Percentiles rank a stretch among this genome's conserved stretches.
Evolutionary conservation across 2,888 invertebrate species (phyloP).

Genomic region (Punctoribates punctum): DNA sequence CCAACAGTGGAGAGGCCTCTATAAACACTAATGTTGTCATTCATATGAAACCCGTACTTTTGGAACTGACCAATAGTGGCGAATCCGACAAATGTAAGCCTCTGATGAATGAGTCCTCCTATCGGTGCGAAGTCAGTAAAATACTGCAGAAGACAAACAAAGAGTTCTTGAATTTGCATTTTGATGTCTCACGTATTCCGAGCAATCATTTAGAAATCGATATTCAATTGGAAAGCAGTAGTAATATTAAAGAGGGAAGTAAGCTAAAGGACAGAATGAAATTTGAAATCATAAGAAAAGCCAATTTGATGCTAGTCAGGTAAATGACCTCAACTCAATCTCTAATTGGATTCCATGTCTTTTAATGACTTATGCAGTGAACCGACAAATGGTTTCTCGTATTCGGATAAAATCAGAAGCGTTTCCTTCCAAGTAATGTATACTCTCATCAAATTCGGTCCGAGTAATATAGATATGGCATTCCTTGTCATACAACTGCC

Average conservation of each 20-base stretch:
- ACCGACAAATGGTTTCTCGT: too few species aligned
- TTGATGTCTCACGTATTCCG: background rate
- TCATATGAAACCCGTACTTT: background rate
- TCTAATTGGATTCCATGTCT: too few species aligned
- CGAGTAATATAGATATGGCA: too few species aligned
- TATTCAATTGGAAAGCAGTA: conserved; percentile 13
- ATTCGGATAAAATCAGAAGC: too few species aligned
- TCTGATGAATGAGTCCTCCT: background rate
- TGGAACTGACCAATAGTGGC: background rate
- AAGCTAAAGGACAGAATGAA: background rate
- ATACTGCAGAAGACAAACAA: background rate
- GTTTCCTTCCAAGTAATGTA: too few species aligned
- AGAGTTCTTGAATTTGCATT: conserved; percentile 8
- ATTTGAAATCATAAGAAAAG: conserved; percentile 19
- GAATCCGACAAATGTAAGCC: conserved; percentile 6
- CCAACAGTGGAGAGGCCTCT: conserved; percentile 33
- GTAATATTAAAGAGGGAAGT: conserved; percentile 8
- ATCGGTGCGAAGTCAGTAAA: conserved; percentile 35
- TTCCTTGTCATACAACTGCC: too few species aligned
- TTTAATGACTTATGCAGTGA: too few species aligned
- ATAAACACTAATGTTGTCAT: conserved; percentile 16
- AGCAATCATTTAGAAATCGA: background rate
- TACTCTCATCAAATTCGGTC: too few species aligned
- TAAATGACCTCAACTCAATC: too few species aligned
- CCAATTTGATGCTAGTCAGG: background rate